Conservation (phyloP, 2,113 vertebrate species). For the Clarias gariepinus region DNA sequence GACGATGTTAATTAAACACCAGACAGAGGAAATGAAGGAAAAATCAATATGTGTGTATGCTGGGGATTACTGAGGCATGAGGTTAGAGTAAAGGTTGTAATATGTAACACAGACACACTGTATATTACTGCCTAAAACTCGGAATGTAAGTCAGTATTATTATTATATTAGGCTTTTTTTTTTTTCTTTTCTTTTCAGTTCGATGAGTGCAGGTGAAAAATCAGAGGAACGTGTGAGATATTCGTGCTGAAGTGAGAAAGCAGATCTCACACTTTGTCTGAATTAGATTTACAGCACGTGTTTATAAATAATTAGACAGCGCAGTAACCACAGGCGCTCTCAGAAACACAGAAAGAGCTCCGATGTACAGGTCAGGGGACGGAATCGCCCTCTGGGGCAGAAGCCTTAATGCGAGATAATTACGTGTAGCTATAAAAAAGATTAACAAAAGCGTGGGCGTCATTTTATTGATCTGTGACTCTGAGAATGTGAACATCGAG, state of each 20-base stretch:
- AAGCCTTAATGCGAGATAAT: background rate
- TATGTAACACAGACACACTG: background rate
- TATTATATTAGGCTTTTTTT: background rate
- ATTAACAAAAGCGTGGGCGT: too few species aligned
- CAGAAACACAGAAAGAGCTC: background rate
- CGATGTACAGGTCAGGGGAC: background rate
- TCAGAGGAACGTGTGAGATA: background rate
- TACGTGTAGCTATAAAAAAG: background rate
- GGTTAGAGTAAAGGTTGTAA: background rate
- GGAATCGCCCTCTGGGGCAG: background rate
- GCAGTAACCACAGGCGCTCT: background rate
- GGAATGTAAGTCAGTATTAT: background rate
- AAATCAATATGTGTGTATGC: slow-evolving; percentile 3
- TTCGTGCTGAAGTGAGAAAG: background rate
- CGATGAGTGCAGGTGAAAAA: background rate
- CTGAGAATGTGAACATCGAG: background rate
- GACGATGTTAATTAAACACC: slow-evolving; percentile 10
- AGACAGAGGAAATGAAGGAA: slow-evolving; percentile 11
- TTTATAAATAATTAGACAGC: background rate
- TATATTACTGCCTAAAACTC: background rate
- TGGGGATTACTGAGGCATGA: background rate
- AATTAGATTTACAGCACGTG: background rate
- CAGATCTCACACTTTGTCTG: slow-evolving; percentile 5
- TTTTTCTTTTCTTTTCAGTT: background rate
- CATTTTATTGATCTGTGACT: background rate